Evolutionary conservation across 2,888 invertebrate genomes (phyloP), one percentile per base, ranked within the genome.

Genomic region (Drosophila testacea): DNA sequence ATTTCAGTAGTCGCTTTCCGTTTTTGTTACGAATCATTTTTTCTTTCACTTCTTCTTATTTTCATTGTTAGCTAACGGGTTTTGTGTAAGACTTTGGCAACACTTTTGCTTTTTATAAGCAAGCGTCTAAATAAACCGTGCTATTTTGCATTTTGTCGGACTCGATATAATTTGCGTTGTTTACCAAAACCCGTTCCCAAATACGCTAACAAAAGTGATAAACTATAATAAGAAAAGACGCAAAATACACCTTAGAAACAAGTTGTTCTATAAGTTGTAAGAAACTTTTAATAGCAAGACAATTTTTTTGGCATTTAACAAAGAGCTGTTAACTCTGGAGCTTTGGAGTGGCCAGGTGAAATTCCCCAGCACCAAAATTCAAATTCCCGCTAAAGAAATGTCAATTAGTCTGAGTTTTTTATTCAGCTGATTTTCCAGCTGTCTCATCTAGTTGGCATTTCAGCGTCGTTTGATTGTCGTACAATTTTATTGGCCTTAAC

Each of bases 91-190:
- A 67, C 77, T 64, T 74, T 81, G 61, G 73, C 80, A 78, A 79
- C 78, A 86, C 87, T 83, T 83, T 87, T 86, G 82, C 83, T 83
- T 87, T 82, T 69, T 68, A 55, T 55, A 50, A 38, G 56, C 62
- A 69, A 51, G 9, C 55, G 61, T 6, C 55, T 54, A 57, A 59
- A 56, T 60, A 63, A 50, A 62, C 64, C 54, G 52, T 55, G 61
- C 71, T 81, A 79, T 70, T 85, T 79, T 77, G 67, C 79, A 79
- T 83, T 80, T 81, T 27, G 16, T 42, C 65, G 60, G 65, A 72
- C 62, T 68, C 61, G 64, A 63, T 71, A 68, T 66, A 69, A 75
- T 72, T 77, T 72, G 83, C 78, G 72, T 77, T 75, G 70, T 75
- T 67, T 60, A 65, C 11, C 42, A 57, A 77, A 83, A 83, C 84